Evolutionary conservation across 1,140 invertebrate species (phyloP).

Genomic region (Vollenhovia emeryi): DNA sequence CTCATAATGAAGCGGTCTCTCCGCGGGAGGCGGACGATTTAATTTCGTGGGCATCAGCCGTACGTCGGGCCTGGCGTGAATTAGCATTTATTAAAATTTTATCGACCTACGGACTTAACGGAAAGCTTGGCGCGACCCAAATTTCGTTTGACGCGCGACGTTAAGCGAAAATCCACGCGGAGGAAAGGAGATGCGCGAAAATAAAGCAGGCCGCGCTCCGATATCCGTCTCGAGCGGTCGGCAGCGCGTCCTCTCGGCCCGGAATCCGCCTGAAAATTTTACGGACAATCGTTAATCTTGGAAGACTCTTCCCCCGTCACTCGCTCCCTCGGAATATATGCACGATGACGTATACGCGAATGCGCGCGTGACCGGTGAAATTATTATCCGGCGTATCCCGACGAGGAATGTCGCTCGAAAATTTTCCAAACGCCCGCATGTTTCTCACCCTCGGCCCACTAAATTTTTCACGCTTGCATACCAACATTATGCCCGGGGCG

Average conservation of each 20-base stretch:
- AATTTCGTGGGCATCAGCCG: slow-evolving; percentile 17
- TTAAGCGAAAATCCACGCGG: neutral
- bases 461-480: slow-evolving; percentile 64
- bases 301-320: slow-evolving; percentile 10
- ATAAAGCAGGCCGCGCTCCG: neutral
- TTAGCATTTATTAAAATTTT: slow-evolving; percentile 51
- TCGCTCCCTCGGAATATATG: slow-evolving; percentile 14
- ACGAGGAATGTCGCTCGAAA: slow-evolving; percentile 42
- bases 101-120: slow-evolving; percentile 4
- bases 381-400: slow-evolving; percentile 39
- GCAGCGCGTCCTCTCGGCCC: neutral
- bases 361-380: neutral
- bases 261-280: slow-evolving; percentile 6
- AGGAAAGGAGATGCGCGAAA: no score
- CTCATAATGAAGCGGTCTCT: slow-evolving; percentile 32
- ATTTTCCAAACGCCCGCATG: slow-evolving; percentile 57
- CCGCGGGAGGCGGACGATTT: neutral
- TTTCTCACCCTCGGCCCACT: slow-evolving; percentile 46
- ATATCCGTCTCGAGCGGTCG: neutral
- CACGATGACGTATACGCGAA: slow-evolving; percentile 10
- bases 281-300: slow-evolving; percentile 31
- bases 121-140: neutral
- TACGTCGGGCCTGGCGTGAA: neutral
- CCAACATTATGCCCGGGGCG: slow-evolving; percentile 21
- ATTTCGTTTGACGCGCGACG: neutral